phyloP scores from a whole-genome alignment of 2,113 vertebrate species.

The Neogale vison region DNA sequence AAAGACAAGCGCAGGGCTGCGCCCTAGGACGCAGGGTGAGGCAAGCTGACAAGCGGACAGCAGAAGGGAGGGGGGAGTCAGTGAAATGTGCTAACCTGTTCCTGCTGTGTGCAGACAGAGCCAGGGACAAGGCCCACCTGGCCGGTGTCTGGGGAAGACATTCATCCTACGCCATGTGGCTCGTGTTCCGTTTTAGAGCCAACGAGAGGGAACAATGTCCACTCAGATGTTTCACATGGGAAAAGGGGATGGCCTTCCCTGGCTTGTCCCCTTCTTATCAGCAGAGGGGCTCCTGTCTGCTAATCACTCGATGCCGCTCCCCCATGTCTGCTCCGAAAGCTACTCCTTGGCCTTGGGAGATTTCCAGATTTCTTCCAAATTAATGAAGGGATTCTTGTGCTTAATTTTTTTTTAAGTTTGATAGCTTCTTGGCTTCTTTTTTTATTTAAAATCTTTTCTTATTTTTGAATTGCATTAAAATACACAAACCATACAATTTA shows the following conservation, averaged over 20 bases:
- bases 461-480: background rate
- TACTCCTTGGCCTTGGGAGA: background rate
- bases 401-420: background rate
- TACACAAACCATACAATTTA: background rate
- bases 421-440: background rate
- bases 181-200: background rate
- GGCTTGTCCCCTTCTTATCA: background rate
- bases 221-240: background rate
- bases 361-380: background rate
- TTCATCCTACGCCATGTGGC: fast-evolving
- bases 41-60: background rate
- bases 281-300: background rate
- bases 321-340: background rate
- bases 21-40: constrained; percentile 39
- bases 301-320: fast-evolving
- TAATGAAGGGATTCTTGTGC: background rate
- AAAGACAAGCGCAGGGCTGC: background rate
- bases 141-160: background rate
- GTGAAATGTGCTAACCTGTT: constrained; percentile 38
- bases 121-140: background rate
- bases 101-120: background rate
- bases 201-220: background rate
- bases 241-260: background rate
- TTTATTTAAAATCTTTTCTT: background rate
- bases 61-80: background rate